Percentiles rank a stretch among this genome's conserved stretches.
These are phyloP conservation scores for Mustela lutreola DNA, from an alignment of 2,113 vertebrate genomes.

Conservation along the genomic window DNA sequence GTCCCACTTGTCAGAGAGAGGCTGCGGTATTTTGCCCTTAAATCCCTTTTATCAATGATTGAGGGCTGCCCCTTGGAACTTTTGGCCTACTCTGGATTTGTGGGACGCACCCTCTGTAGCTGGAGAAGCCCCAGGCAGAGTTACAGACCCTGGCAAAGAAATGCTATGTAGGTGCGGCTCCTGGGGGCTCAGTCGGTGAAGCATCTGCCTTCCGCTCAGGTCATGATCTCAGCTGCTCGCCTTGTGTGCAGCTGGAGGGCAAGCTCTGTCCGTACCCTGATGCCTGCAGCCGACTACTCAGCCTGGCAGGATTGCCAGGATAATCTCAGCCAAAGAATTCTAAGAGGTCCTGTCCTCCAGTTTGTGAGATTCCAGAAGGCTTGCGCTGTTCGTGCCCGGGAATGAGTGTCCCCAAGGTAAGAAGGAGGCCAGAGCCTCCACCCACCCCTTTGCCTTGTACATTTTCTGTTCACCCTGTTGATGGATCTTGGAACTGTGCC, in stretches of 20 bases:
- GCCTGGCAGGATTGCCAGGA: background rate
- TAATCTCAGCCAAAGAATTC: background rate
- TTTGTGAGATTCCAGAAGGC: background rate
- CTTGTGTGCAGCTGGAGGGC: background rate
- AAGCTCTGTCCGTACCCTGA: background rate
- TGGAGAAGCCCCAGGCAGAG: background rate
- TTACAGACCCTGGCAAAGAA: background rate
- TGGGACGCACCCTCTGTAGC: background rate
- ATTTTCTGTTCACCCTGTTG: background rate
- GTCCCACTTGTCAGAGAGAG: background rate
- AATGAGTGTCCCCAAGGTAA: background rate
- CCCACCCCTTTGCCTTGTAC: background rate
- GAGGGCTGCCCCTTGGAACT: background rate
- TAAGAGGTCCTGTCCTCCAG: background rate
- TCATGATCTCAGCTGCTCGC: background rate
- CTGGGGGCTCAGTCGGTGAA: background rate
- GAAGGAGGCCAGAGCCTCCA: background rate
- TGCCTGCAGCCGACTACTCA: background rate
- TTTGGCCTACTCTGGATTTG: background rate
- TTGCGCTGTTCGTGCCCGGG: background rate
- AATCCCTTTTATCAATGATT: background rate
- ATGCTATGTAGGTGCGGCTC: background rate
- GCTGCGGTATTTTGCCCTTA: background rate
- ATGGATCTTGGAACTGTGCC: background rate
- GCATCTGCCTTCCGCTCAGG: background rate